phyloP scores from a whole-genome alignment of 1,140 invertebrate genomes.

The Xylocopa sonorina region DNA sequence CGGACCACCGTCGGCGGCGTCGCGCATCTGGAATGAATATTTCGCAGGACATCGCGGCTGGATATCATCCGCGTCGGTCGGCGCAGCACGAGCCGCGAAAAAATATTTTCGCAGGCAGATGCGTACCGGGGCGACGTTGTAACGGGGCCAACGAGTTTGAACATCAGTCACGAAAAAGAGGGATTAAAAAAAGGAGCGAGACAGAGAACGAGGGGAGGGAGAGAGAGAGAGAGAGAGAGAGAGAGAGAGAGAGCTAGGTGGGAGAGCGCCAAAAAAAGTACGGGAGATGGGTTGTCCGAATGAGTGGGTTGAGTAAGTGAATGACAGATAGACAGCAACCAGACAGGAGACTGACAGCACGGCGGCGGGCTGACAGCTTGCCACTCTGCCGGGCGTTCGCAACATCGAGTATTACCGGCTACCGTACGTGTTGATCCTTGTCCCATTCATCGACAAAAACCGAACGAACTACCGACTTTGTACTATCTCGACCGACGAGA shows the following conservation, averaged over 20 bases:
- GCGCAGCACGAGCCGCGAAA: conserved; percentile 52
- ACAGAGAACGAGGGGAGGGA: conserved; percentile 21
- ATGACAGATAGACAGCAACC: conserved; percentile 79
- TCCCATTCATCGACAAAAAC: conserved; percentile 76
- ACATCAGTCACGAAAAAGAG: conserved; percentile 67
- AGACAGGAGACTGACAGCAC: conserved; percentile 79
- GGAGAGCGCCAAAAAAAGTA: conserved; percentile 57
- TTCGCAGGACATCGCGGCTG: conserved; percentile 46
- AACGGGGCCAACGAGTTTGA: conserved; percentile 70
- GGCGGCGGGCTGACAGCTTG: conserved; percentile 76
- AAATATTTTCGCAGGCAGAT: conserved; percentile 69
- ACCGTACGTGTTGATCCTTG: conserved; percentile 77
- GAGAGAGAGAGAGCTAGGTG: conserved; percentile 43
- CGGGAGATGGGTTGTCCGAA: conserved; percentile 65
- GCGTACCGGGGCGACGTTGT: conserved; percentile 55
- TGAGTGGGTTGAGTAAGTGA: conserved; percentile 72
- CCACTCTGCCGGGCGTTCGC: conserved; percentile 71
- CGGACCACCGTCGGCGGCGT: conserved; percentile 2
- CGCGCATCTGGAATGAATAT: conserved; percentile 59
- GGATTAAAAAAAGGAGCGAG: conserved; percentile 50
- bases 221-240: conserved; percentile 59
- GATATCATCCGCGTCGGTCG: conserved; percentile 16
- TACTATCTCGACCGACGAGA: conserved; percentile 46
- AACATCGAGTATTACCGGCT: conserved; percentile 74
- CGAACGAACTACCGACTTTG: conserved; percentile 64